phyloP scores from a whole-genome alignment of 92 coral and sea anemone species.

The Umimayanthus chanpuru region DNA sequence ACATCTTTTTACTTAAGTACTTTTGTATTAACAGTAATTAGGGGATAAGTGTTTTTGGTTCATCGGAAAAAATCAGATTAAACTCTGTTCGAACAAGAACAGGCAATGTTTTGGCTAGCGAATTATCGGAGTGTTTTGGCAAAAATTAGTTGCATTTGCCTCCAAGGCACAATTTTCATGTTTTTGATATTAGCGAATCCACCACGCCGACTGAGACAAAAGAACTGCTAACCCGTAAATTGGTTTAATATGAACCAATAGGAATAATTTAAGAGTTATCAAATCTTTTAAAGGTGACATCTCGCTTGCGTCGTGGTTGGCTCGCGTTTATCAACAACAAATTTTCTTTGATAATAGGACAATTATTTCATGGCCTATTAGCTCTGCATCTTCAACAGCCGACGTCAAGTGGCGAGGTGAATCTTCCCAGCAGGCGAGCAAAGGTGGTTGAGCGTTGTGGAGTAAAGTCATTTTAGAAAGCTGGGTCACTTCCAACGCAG shows the following conservation, averaged over 20 bases:
- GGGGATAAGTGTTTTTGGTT: constrained; percentile 70
- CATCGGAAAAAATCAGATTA: constrained; percentile 47
- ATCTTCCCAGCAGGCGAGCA: constrained; percentile 93
- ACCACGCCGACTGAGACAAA: constrained; percentile 95
- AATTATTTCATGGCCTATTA: constrained; percentile 99
- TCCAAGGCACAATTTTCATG: constrained; percentile 67
- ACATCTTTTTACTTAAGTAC: constrained; percentile 63
- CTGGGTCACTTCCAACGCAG: constrained; percentile 23
- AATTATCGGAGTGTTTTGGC: constrained; percentile 63
- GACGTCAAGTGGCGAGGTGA: constrained; percentile 96
- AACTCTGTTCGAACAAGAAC: constrained; percentile 30
- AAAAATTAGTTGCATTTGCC: constrained; percentile 56
- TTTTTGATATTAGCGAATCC: constrained; percentile 84
- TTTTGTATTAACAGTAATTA: constrained; percentile 79
- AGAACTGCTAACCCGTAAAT: constrained; percentile 97
- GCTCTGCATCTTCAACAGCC: constrained; percentile 96
- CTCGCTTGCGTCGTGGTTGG: constrained; percentile 94
- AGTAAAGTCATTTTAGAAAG: constrained; percentile 42
- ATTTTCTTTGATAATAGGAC: constrained; percentile 99
- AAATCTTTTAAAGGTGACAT: constrained; percentile 95
- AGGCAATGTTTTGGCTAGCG: constrained; percentile 55
- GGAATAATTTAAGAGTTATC: constrained; percentile 97
- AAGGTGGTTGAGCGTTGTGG: constrained; percentile 38
- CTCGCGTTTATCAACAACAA: constrained; percentile 99
- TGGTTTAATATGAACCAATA: constrained; percentile 95